phyloP scores from a whole-genome alignment of 2,797 vertebrate species.

The Artibeus jamaicensis region DNA sequence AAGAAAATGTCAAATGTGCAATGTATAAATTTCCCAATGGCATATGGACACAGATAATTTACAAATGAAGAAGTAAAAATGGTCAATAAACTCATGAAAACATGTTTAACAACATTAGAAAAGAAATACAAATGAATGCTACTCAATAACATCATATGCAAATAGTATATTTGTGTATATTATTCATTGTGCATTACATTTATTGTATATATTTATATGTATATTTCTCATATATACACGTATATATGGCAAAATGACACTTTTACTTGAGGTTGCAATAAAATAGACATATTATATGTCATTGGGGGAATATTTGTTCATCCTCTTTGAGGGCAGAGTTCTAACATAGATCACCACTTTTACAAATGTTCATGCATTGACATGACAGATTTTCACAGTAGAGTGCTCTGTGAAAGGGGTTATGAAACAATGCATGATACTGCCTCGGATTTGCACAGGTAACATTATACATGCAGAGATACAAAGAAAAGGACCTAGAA shows the following conservation, averaged over 20 bases:
- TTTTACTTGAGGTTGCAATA: not conserved
- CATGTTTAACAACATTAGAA: not conserved
- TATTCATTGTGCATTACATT: not conserved
- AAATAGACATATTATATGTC: not conserved
- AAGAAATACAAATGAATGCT: not conserved
- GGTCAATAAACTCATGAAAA: not conserved
- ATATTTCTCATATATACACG: not conserved
- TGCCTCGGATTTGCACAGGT: not conserved
- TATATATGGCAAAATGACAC: not conserved
- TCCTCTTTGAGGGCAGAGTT: not conserved
- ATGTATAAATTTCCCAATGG: not conserved
- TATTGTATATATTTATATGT: not conserved
- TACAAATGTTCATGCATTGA: not conserved
- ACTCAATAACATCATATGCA: not conserved
- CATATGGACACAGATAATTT: not conserved
- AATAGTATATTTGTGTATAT: not conserved
- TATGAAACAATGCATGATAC: not conserved
- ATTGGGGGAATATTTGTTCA: not conserved
- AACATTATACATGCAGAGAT: not conserved
- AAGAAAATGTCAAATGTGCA: not conserved
- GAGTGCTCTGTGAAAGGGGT: not conserved
- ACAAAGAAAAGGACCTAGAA: not conserved
- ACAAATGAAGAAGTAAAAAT: not conserved
- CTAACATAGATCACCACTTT: not conserved
- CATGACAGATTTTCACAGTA: not conserved